phyloP scores from a whole-genome alignment of 2,797 vertebrate genomes.

The Tauraco hartlaubi region DNA sequence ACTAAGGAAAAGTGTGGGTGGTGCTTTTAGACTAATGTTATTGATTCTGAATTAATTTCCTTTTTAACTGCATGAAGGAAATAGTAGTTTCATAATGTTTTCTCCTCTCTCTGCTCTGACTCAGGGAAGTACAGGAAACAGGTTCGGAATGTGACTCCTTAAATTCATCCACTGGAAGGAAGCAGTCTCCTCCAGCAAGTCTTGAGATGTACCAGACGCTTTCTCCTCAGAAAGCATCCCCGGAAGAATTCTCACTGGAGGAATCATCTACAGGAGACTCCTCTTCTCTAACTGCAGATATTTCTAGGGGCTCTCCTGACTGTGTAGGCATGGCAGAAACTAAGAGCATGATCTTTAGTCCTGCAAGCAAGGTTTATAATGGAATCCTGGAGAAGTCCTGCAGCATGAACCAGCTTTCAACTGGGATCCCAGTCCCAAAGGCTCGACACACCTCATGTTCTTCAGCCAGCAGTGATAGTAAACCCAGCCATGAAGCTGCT shows the following conservation, averaged over 20 bases:
- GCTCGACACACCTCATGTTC: constrained; percentile 89
- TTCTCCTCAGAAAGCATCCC: constrained; percentile 89
- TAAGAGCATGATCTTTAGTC: constrained; percentile 89
- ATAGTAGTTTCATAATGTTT: not conserved
- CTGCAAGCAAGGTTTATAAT: constrained; percentile 91
- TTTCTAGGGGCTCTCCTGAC: constrained; percentile 91
- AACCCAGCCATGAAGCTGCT: constrained; percentile 82
- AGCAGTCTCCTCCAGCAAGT: constrained; percentile 85
- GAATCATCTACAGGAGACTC: constrained; percentile 85
- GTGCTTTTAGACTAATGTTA: constrained; percentile 13
- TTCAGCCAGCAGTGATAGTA: constrained; percentile 88
- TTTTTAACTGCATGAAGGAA: not conserved
- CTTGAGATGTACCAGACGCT: constrained; percentile 85
- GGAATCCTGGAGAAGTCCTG: constrained; percentile 98
- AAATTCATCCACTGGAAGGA: constrained; percentile 89
- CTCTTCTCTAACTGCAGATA: constrained; percentile 80
- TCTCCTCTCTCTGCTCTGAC: constrained; percentile 50
- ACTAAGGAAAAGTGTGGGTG: constrained; percentile 45
- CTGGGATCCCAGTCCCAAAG: constrained; percentile 82
- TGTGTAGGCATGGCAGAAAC: constrained; percentile 89
- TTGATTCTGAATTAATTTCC: constrained; percentile 34
- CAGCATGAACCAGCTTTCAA: constrained; percentile 93
- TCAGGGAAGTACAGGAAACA: constrained; percentile 90
- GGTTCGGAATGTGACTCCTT: constrained; percentile 93
- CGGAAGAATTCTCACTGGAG: constrained; percentile 88